Evolutionary conservation across 2,888 invertebrate species (phyloP).

Genomic region (Aphrophora alni): DNA sequence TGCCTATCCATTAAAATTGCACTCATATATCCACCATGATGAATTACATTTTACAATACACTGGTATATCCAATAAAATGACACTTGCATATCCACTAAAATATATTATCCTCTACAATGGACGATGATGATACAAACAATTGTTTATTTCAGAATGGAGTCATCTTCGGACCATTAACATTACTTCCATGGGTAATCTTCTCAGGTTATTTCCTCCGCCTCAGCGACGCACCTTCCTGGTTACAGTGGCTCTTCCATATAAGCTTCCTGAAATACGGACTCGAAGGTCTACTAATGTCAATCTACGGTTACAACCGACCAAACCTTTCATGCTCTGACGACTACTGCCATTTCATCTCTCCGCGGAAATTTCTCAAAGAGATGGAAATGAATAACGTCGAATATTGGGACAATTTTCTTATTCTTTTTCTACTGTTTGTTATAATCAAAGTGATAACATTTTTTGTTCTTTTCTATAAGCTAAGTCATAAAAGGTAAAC

Average conservation of each 20-base stretch:
- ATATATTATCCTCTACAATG: no score
- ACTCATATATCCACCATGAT: no score
- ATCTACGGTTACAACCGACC: conserved; percentile 83
- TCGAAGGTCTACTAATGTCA: conserved; percentile 81
- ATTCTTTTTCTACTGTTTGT: conserved; percentile 70
- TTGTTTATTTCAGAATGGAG: conserved; percentile 78
- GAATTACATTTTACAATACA: no score
- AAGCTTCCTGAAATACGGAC: conserved; percentile 88
- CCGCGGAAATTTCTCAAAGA: conserved; percentile 77
- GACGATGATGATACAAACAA: no score
- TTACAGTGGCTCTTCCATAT: conserved; percentile 86
- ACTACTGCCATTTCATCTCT: conserved; percentile 76
- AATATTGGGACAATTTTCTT: conserved; percentile 69
- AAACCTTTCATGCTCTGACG: conserved; percentile 67
- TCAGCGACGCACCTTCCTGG: conserved; percentile 77
- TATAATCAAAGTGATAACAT: conserved; percentile 68
- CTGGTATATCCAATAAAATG: no score
- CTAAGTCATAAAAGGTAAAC: conserved; percentile 43
- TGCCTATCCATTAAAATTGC: no score
- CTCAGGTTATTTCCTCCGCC: conserved; percentile 90
- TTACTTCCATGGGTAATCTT: conserved; percentile 89
- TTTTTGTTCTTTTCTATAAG: conserved; percentile 53
- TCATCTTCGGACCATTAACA: conserved; percentile 87
- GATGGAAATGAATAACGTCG: conserved; percentile 71
- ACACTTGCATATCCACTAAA: no score